Evolutionary conservation across 2,113 vertebrate genomes (phyloP).

Genomic region (Labeo catla): DNA sequence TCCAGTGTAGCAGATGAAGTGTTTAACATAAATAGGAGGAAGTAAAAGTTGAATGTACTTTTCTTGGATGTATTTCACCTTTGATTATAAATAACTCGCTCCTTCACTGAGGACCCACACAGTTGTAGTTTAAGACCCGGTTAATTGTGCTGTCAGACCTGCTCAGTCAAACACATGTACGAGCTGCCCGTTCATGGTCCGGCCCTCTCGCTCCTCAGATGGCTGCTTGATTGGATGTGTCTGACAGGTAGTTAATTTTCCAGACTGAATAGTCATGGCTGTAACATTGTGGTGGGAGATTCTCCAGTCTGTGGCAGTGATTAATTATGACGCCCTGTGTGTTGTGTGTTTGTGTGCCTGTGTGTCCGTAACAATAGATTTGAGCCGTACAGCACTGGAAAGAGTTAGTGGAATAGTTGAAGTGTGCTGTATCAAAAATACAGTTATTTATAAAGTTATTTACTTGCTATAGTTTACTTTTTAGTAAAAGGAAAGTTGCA

Average conservation of each 20-base stretch:
- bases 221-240: conserved; percentile 71
- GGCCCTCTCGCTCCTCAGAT: conserved; percentile 69
- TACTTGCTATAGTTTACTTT: too few relatives aligned
- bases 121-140: conserved; percentile 45
- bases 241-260: conserved; percentile 75
- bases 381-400: neutral
- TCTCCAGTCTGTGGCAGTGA: conserved; percentile 4
- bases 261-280: conserved; percentile 16
- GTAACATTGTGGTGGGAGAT: neutral
- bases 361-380: conserved; percentile 18
- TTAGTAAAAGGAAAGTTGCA: too few relatives aligned
- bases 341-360: conserved; percentile 40
- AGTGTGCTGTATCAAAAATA: too few relatives aligned
- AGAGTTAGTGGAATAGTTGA: neutral
- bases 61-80: conserved; percentile 23
- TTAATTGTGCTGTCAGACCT: conserved; percentile 76
- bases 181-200: conserved; percentile 57
- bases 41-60: conserved; percentile 9
- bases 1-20: neutral
- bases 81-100: conserved; percentile 25
- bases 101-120: neutral
- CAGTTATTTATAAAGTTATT: too few relatives aligned
- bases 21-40: conserved; percentile 14
- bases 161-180: conserved; percentile 49
- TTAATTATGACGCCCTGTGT: conserved; percentile 28